Conservation (phyloP, 2,888 invertebrate species). For the Nudaria mundana region DNA sequence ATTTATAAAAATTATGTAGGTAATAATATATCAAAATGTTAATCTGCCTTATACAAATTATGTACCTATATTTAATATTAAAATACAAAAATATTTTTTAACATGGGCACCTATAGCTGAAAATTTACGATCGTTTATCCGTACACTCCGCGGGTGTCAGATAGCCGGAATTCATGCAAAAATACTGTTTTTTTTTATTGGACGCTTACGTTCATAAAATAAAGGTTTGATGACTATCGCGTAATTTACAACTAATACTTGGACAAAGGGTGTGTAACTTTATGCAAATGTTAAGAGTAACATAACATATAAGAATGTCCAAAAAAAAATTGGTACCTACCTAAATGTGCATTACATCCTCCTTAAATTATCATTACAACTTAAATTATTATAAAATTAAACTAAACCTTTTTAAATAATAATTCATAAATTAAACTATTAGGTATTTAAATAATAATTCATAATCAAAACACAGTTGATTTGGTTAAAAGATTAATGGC, state of each 20-base stretch:
- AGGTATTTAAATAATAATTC: too few species aligned
- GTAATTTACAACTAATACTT: slow-evolving; percentile 18
- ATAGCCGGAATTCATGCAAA: slow-evolving; percentile 17
- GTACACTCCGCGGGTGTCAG: slow-evolving; percentile 28
- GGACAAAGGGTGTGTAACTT: slow-evolving; percentile 4
- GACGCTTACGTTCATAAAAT: slow-evolving; percentile 23
- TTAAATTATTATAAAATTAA: too few species aligned
- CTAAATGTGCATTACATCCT: too few species aligned
- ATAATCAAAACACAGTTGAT: too few species aligned
- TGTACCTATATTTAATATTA: slow-evolving; percentile 1
- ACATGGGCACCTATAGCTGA: slow-evolving; percentile 15
- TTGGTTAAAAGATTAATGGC: too few species aligned
- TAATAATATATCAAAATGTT: neutral
- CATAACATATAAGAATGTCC: too few species aligned
- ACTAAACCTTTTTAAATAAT: neutral
- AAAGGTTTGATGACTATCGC: slow-evolving; percentile 22
- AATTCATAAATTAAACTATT: slow-evolving; percentile 5
- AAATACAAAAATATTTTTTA: slow-evolving; percentile 11
- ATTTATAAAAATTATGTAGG: too few species aligned
- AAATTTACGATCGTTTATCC: slow-evolving; percentile 28
- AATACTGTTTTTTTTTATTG: slow-evolving; percentile 17
- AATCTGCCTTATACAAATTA: slow-evolving; percentile 2
- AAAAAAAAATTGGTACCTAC: too few species aligned
- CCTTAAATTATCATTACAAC: too few species aligned
- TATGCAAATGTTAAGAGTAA: slow-evolving; percentile 14